Evolutionary conservation across 2,888 invertebrate genomes (phyloP).

Genomic region (Exephanes ischioxanthus): DNA sequence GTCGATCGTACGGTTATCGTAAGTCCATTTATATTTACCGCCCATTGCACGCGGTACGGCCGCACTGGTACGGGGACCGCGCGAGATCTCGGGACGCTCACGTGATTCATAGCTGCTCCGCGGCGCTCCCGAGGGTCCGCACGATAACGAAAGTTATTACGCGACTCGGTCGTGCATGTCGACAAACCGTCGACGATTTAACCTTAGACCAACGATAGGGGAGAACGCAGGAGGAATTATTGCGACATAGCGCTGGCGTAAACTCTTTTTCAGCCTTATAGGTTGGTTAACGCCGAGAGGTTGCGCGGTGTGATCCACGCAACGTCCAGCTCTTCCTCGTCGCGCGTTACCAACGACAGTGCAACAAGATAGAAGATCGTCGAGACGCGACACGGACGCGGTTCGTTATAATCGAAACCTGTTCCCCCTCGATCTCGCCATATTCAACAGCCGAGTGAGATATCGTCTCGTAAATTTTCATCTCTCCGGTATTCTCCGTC

Average conservation of each 20-base stretch:
- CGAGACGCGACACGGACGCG: constrained; percentile 35
- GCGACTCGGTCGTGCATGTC: constrained; percentile 76
- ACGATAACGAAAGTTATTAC: constrained; percentile 79
- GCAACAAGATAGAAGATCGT: constrained; percentile 57
- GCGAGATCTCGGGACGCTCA: constrained; percentile 58
- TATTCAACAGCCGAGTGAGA: constrained; percentile 67
- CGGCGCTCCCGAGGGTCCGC: constrained; percentile 61
- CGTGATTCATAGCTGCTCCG: constrained; percentile 76
- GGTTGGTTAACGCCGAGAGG: neutral
- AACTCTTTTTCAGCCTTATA: constrained; percentile 48
- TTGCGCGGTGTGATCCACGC: neutral
- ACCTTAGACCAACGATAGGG: constrained; percentile 60
- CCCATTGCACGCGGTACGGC: constrained; percentile 32
- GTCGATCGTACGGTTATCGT: constrained; percentile 48
- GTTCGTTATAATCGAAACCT: constrained; percentile 77
- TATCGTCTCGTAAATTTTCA: constrained; percentile 64
- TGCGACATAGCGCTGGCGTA: constrained; percentile 65
- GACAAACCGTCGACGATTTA: constrained; percentile 73
- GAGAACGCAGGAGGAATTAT: constrained; percentile 67
- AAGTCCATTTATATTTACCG: constrained; percentile 60
- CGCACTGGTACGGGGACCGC: constrained; percentile 25
- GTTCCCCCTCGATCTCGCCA: constrained; percentile 67
- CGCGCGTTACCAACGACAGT: constrained; percentile 36
- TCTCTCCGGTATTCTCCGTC: constrained; percentile 34
- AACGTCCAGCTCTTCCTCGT: neutral